Base-by-base conservation (phyloP, 2,797 vertebrate genomes). In the Glyptemys insculpta region DNA sequence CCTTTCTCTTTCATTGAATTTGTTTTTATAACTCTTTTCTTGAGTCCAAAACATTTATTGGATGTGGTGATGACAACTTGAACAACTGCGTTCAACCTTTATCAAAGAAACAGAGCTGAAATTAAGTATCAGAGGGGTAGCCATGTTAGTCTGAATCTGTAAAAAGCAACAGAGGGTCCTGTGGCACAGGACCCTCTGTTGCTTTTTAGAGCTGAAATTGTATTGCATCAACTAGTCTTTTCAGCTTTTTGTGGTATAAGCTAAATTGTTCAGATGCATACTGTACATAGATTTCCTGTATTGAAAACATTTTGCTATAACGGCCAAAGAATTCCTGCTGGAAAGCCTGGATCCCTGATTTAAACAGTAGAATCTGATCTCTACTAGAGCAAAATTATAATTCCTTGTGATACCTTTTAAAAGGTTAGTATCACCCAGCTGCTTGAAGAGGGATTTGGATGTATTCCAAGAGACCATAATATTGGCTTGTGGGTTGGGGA, bases 391-490 rank as follows among this genome's bases (percentile, higher is more conserved):
- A 10, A 68, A 86, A 79, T 54, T 1, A 25, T 8, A 0, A 59
- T 94, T 94, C 85, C 21, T 62, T 8, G 49, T 27, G 53, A 79
- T 88, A 50, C 23, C 8, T 79, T 89, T 81, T 87, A 14, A 65
- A 83, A 86, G 78, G 92, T 15, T 65, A 6, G 0, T 85, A 53
- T 88, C 47, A 52, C 85, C 82, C 41, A 65, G 93, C 37, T 89
- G 3, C 72, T 62, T 93, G 74, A 94, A 91, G 29, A 34, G 65
- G 14, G 44, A 81, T 1, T 62, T 94, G 16, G 6, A 47, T 89
- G 12, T 87, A 68, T 95, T 92, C 59, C 93, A 81, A 65, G 93
- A 95, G 80, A 76, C 78, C 83, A 88, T 87, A 59, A 84, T 94
- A 94, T 94, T 88, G 57, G 34, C 87, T 41, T 91, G 14, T 44